phyloP scores from a whole-genome alignment of 2,797 vertebrate species.

The Hyperoplus lanceolatus region DNA sequence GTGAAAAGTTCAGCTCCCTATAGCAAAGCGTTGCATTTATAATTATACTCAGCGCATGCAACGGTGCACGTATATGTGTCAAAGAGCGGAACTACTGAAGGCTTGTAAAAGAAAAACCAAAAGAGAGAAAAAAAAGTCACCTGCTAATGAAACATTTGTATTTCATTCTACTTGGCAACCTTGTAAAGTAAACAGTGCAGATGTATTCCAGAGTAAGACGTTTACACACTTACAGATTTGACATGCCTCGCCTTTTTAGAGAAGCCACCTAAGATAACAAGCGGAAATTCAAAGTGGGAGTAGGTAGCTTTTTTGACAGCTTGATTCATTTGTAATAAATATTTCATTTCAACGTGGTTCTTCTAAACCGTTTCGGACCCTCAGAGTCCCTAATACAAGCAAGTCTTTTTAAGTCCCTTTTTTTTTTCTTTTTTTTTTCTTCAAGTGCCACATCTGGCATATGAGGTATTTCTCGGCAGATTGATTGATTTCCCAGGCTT shows the following conservation, averaged over 20 bases:
- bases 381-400: slow-evolving; percentile 54
- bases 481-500: slow-evolving; percentile 84
- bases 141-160: slow-evolving; percentile 85
- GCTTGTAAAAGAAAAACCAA: slow-evolving; percentile 79
- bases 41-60: slow-evolving; percentile 74
- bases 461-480: slow-evolving; percentile 70
- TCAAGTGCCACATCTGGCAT: slow-evolving; percentile 79
- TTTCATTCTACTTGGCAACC: slow-evolving; percentile 80
- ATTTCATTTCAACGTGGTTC: slow-evolving; percentile 61
- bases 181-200: slow-evolving; percentile 81
- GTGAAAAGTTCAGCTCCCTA: slow-evolving; percentile 98
- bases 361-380: slow-evolving; percentile 59
- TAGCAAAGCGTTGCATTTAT: slow-evolving; percentile 89
- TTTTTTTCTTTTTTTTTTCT: slow-evolving; percentile 45
- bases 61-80: slow-evolving; percentile 73
- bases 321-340: slow-evolving; percentile 73
- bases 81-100: slow-evolving; percentile 89
- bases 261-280: slow-evolving; percentile 75
- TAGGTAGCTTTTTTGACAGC: slow-evolving; percentile 67
- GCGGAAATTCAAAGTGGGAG: slow-evolving; percentile 54
- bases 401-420: slow-evolving; percentile 67
- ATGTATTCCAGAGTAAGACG: slow-evolving; percentile 61
- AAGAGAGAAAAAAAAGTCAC: slow-evolving; percentile 61
- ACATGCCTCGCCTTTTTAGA: slow-evolving; percentile 44
- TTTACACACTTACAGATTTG: slow-evolving; percentile 64